Evolutionary conservation across 2,888 invertebrate genomes (phyloP).

Genomic region (Ypsolopha scabrella): DNA sequence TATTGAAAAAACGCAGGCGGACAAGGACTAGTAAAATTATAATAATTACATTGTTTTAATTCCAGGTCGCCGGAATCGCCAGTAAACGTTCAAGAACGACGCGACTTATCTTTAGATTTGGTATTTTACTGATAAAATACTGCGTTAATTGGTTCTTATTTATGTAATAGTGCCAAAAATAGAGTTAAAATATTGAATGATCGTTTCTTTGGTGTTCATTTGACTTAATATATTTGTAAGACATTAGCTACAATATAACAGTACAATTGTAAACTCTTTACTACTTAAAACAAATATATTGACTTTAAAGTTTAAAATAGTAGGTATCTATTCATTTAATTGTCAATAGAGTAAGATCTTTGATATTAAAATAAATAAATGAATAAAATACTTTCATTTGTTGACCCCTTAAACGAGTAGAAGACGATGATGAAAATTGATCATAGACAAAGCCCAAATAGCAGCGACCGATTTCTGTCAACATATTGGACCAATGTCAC

Average conservation of each 20-base stretch:
- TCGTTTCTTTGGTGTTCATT: neutral
- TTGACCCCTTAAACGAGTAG: neutral
- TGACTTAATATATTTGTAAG: conserved; percentile 10
- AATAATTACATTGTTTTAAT: conserved; percentile 14
- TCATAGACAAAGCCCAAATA: too few species aligned
- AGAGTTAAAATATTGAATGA: conserved; percentile 20
- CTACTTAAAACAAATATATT: conserved; percentile 22
- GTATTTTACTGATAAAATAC: conserved; percentile 21
- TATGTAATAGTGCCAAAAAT: conserved; percentile 57
- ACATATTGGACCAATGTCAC: too few species aligned
- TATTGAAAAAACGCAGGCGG: too few species aligned
- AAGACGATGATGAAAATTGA: too few species aligned
- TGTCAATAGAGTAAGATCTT: conserved; percentile 41
- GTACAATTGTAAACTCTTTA: conserved; percentile 10
- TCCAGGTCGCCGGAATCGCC: conserved; percentile 63
- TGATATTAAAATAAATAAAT: conserved; percentile 50
- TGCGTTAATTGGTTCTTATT: conserved; percentile 40
- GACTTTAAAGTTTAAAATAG: conserved; percentile 28
- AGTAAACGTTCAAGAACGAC: conserved; percentile 31
- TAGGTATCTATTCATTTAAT: conserved; percentile 36
- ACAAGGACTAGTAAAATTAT: too few species aligned
- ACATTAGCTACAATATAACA: conserved; percentile 32
- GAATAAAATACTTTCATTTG: conserved; percentile 20
- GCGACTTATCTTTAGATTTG: conserved; percentile 25
- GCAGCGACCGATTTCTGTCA: too few species aligned